Percentiles rank a stretch among this genome's conserved stretches.
phyloP scores from a whole-genome alignment of 1,140 invertebrate genomes.

The Drosophila malerkotliana region DNA sequence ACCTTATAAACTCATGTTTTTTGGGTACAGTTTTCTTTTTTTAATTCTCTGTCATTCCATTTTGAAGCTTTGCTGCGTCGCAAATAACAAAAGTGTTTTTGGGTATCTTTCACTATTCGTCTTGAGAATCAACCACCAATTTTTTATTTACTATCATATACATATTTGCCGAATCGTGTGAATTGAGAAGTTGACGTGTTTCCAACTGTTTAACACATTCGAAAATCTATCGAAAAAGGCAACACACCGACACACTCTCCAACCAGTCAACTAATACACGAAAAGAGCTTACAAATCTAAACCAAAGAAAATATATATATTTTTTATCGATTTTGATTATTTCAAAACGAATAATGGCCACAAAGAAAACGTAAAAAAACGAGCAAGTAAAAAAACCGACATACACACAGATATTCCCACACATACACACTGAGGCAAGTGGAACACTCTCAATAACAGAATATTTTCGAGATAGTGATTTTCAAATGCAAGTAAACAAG shows the following conservation, averaged over 20 bases:
- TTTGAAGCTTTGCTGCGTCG: slow-evolving; percentile 12
- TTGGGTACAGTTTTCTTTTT: too few relatives aligned
- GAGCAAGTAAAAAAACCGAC: slow-evolving; percentile 26
- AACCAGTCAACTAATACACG: slow-evolving; percentile 24
- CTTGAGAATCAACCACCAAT: slow-evolving; percentile 45
- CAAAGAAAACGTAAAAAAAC: slow-evolving; percentile 66
- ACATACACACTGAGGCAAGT: slow-evolving; percentile 28
- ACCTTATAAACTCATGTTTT: too few relatives aligned
- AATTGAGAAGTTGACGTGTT: slow-evolving; percentile 42
- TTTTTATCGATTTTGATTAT: slow-evolving; percentile 83
- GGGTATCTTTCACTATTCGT: slow-evolving; percentile 33
- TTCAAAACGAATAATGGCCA: slow-evolving; percentile 75
- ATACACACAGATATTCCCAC: slow-evolving; percentile 10
- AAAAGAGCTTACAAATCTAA: slow-evolving; percentile 61
- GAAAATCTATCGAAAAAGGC: slow-evolving; percentile 29
- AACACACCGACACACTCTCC: slow-evolving; percentile 15
- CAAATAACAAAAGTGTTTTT: slow-evolving; percentile 9
- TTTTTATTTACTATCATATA: slow-evolving; percentile 30
- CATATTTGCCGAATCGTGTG: slow-evolving; percentile 16
- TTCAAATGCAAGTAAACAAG: slow-evolving; percentile 54
- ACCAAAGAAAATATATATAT: slow-evolving; percentile 48
- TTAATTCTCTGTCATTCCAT: slow-evolving; percentile 7
- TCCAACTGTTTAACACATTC: slow-evolving; percentile 57
- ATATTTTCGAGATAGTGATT: slow-evolving; percentile 55
- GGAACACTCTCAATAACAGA: slow-evolving; percentile 49